These are phyloP conservation scores for Alloplasta piceator DNA, from an alignment of 2,888 invertebrate genomes.

Conservation along the genomic window DNA sequence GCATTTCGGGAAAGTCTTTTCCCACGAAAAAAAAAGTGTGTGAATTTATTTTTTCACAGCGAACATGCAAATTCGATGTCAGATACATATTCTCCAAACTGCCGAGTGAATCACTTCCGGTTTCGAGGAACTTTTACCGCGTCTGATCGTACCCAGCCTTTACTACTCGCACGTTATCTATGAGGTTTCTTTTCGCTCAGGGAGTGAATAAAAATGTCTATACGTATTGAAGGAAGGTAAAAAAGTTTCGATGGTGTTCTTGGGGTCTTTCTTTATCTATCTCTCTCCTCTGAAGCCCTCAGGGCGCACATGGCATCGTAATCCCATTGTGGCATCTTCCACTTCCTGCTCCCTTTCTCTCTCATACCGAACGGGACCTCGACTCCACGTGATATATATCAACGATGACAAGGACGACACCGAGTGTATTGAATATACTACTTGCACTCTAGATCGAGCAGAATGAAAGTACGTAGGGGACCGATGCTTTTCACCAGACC, in stretches of 20 bases:
- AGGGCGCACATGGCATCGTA: constrained; percentile 55
- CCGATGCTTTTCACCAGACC: constrained; percentile 55
- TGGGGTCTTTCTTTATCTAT: constrained; percentile 21
- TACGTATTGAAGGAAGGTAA: constrained; percentile 11
- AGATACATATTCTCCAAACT: not conserved
- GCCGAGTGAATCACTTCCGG: constrained; percentile 14
- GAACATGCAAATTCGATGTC: not conserved
- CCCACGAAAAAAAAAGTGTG: not conserved
- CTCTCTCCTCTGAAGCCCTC: constrained; percentile 30
- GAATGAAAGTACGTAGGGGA: constrained; percentile 54
- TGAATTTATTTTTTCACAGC: not conserved
- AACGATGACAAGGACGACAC: constrained; percentile 34
- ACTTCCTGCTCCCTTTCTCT: constrained; percentile 9
- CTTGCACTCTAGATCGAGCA: constrained; percentile 63
- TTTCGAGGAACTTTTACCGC: constrained; percentile 24
- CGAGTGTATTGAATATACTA: constrained; percentile 63
- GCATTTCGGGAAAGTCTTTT: not conserved
- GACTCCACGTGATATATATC: constrained; percentile 22
- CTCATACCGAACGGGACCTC: constrained; percentile 1
- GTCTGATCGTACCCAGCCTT: constrained; percentile 32
- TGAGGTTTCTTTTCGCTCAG: constrained; percentile 24
- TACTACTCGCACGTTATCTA: constrained; percentile 46
- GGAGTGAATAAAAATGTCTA: constrained; percentile 41
- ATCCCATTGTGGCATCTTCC: constrained; percentile 59
- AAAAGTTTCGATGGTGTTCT: constrained; percentile 45